phyloP scores from a whole-genome alignment of 2,113 vertebrate species.

The Setophaga coronata region DNA sequence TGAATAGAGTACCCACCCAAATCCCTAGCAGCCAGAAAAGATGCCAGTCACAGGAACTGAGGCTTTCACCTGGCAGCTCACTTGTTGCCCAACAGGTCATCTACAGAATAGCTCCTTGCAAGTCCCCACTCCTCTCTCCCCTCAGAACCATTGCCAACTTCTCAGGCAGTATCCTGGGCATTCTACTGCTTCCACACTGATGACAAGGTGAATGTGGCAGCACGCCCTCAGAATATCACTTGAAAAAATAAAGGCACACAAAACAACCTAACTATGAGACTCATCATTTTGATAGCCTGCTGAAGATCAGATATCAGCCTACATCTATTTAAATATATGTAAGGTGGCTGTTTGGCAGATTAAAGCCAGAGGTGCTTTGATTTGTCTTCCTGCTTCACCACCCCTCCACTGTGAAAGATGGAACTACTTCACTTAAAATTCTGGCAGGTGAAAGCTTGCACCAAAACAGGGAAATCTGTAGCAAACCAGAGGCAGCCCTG shows the following conservation, averaged over 20 bases:
- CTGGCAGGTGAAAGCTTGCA: neutral
- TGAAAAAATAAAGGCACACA: neutral
- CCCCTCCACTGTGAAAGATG: neutral
- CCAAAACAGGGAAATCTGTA: neutral
- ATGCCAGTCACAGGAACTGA: neutral
- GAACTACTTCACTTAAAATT: neutral
- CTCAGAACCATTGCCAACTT: rapidly evolving
- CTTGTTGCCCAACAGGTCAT: neutral
- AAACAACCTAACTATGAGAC: neutral
- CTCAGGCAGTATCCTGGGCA: neutral
- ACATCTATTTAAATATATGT: neutral
- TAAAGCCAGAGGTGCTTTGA: neutral
- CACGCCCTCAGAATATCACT: neutral
- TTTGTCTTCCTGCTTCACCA: neutral
- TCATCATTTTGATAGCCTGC: neutral
- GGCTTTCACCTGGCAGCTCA: neutral
- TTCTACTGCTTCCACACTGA: neutral
- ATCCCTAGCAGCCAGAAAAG: neutral
- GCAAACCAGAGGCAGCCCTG: neutral
- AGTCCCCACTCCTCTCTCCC: no score
- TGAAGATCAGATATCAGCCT: neutral
- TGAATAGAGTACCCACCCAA: neutral
- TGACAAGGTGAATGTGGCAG: neutral
- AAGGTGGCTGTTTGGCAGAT: neutral
- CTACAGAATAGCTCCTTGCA: neutral